Evolutionary conservation across 2,797 vertebrate genomes (phyloP).

Genomic region (Ctenopoma kingsleyae): DNA sequence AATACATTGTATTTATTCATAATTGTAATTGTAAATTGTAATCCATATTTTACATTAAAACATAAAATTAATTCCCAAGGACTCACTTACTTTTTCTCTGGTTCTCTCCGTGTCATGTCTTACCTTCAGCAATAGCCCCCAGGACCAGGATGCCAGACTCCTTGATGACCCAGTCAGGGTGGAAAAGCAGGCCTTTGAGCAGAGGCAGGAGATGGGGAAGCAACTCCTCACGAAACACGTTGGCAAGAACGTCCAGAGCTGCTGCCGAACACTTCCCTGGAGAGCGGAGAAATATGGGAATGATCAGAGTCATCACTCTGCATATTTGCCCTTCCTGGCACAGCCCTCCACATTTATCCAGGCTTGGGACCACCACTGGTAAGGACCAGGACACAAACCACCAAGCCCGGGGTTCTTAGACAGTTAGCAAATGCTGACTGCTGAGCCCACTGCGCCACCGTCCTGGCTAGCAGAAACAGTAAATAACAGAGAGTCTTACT

Average conservation of each 20-base stretch:
- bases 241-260: constrained; percentile 91
- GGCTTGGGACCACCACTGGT: too few relatives aligned
- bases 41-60: too few relatives aligned
- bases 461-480: not conserved
- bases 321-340: too few relatives aligned
- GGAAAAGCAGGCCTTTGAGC: constrained; percentile 94
- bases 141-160: constrained; percentile 95
- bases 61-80: not conserved
- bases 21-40: too few relatives aligned
- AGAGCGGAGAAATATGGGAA: not conserved
- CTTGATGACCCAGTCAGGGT: constrained; percentile 96
- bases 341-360: too few relatives aligned
- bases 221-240: constrained; percentile 92
- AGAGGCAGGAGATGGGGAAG: constrained; percentile 92
- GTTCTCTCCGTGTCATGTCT: constrained; percentile 1
- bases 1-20: too few relatives aligned
- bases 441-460: too few relatives aligned
- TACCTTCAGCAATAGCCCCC: constrained; percentile 93
- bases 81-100: not conserved
- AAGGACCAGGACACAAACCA: too few relatives aligned
- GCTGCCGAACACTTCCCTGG: constrained; percentile 92
- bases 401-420: too few relatives aligned
- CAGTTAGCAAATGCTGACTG: too few relatives aligned
- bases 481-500: not conserved
- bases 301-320: too few relatives aligned